Evolutionary conservation across 2,888 invertebrate genomes (phyloP).

Genomic region (Anthrax anthrax): DNA sequence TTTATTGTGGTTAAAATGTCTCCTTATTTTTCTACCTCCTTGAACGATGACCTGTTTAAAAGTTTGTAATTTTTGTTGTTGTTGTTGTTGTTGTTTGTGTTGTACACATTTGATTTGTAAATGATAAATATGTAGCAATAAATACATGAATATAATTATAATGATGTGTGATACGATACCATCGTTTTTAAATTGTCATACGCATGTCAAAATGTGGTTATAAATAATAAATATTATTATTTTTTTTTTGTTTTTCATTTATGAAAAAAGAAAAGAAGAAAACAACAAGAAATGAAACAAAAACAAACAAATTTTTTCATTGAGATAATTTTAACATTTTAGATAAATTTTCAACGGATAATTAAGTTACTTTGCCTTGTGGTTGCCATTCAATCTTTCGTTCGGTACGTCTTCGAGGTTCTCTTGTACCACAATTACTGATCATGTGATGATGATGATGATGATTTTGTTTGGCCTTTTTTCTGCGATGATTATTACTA

Average conservation of each 20-base stretch:
- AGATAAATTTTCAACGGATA: conserved; percentile 15
- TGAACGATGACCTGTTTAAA: conserved; percentile 29
- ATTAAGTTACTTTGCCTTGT: conserved; percentile 32
- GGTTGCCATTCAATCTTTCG: conserved; percentile 47
- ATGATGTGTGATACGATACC: no score
- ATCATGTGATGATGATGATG: conserved; percentile 29
- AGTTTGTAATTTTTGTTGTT: no score
- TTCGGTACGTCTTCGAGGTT: conserved; percentile 38
- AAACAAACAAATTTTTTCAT: background rate
- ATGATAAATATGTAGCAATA: no score
- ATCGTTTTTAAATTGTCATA: background rate
- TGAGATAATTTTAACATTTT: conserved; percentile 15
- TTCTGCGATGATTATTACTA: conserved; percentile 19
- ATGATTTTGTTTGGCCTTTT: conserved; percentile 29
- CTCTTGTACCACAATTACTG: conserved; percentile 42
- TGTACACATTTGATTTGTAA: no score
- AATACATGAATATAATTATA: no score
- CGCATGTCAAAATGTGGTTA: background rate
- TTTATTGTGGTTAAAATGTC: conserved; percentile 12
- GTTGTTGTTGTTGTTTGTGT: no score
- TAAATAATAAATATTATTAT: no score
- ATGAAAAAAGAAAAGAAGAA: conserved; percentile 5
- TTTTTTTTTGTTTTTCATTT: background rate
- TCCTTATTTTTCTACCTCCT: conserved; percentile 30
- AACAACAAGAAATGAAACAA: conserved; percentile 1